Evolutionary conservation across 2,888 invertebrate species (phyloP).

Genomic region (Aleiodes alternator): DNA sequence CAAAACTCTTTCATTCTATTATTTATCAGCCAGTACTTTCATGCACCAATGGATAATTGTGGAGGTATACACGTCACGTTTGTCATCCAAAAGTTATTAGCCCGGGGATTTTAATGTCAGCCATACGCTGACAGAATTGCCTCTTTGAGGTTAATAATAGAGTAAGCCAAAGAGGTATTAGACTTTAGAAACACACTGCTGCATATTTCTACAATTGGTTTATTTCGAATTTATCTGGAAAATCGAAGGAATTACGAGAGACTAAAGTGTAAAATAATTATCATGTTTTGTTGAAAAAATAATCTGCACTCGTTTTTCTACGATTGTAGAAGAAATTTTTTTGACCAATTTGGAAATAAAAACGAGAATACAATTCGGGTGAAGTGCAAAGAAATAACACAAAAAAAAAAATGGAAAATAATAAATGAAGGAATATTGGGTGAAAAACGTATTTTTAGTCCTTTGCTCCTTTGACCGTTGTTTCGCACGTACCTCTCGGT

Average conservation of each 20-base stretch:
- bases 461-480: conserved; percentile 49
- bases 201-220: conserved; percentile 60
- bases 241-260: background rate
- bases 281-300: no score
- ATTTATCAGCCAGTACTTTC: conserved; percentile 26
- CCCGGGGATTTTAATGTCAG: conserved; percentile 64
- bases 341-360: background rate
- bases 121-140: conserved; percentile 55
- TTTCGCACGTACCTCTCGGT: conserved; percentile 29
- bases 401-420: conserved; percentile 30
- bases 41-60: conserved; percentile 24
- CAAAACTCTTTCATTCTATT: conserved; percentile 12
- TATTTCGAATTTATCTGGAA: background rate
- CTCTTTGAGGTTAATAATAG: conserved; percentile 61
- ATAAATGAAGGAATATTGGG: conserved; percentile 44
- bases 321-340: no score
- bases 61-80: conserved; percentile 61
- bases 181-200: conserved; percentile 62
- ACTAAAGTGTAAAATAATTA: background rate
- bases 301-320: no score
- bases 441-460: conserved; percentile 46
- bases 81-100: conserved; percentile 69
- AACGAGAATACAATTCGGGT: no score
- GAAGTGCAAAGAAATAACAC: background rate
- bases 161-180: conserved; percentile 52